Conservation (phyloP, 1,140 invertebrate species). For the Drosophila bocki region DNA sequence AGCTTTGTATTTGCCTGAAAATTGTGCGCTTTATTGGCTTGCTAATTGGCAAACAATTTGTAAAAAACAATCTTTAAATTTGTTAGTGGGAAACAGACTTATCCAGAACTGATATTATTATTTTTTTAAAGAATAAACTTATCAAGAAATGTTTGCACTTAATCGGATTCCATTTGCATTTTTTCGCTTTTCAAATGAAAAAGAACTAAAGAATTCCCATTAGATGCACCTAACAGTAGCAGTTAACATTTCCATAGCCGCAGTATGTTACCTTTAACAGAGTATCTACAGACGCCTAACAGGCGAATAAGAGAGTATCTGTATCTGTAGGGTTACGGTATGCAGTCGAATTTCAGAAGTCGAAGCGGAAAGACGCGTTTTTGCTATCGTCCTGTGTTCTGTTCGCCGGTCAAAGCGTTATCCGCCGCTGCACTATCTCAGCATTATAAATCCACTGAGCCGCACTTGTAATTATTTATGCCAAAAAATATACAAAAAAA, state of each 20-base stretch:
- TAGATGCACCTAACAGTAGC: slow-evolving; percentile 14
- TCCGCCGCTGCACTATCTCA: slow-evolving; percentile 18
- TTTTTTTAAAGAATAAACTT: background rate
- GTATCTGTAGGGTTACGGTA: background rate
- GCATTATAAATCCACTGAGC: slow-evolving; percentile 3
- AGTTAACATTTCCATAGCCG: slow-evolving; percentile 9
- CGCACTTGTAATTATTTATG: slow-evolving; percentile 31
- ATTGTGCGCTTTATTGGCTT: background rate
- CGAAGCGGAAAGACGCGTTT: slow-evolving; percentile 42
- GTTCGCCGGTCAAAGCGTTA: slow-evolving; percentile 28
- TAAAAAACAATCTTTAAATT: background rate
- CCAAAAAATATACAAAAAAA: slow-evolving; percentile 11
- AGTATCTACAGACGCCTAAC: slow-evolving; percentile 14
- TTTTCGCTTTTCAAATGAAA: background rate
- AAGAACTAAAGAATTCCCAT: background rate
- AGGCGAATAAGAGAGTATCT: slow-evolving; percentile 12
- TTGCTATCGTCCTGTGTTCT: slow-evolving; percentile 13
- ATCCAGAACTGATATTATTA: background rate
- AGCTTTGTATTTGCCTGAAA: background rate
- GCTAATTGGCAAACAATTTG: background rate
- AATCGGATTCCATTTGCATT: background rate
- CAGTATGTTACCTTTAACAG: slow-evolving; percentile 11
- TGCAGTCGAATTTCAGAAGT: slow-evolving; percentile 28
- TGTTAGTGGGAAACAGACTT: background rate
- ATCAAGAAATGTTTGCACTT: background rate